Percentiles rank a stretch among this genome's conserved stretches.
phyloP scores from a whole-genome alignment of 2,113 vertebrate genomes.

The Oryzias woworae region DNA sequence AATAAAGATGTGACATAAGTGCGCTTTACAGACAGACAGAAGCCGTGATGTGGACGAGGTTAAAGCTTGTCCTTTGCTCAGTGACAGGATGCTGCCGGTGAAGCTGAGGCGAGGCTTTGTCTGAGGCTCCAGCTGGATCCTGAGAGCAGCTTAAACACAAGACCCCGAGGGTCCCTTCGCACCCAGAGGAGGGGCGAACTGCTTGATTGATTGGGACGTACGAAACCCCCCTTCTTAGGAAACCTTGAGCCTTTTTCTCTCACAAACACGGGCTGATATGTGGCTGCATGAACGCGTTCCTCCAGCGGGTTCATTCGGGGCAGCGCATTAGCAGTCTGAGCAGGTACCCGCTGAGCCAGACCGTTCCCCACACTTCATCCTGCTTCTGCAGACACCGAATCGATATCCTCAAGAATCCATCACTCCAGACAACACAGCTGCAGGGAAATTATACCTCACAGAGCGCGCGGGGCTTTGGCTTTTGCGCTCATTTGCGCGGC shows the following conservation, averaged over 20 bases:
- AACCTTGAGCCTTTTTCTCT: slow-evolving; percentile 17
- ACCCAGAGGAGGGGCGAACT: slow-evolving; percentile 51
- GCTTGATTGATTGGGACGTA: slow-evolving; percentile 67
- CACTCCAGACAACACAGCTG: slow-evolving; percentile 17
- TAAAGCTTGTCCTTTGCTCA: slow-evolving; percentile 8
- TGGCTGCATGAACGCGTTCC: no score
- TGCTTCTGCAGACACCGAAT: slow-evolving; percentile 20
- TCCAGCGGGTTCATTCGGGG: slow-evolving; percentile 41
- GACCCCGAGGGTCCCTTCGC: slow-evolving; percentile 66
- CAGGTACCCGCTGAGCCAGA: slow-evolving; percentile 23
- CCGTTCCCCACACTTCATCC: slow-evolving; percentile 34
- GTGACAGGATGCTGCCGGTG: slow-evolving; percentile 42
- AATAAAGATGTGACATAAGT: neutral
- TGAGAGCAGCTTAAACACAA: slow-evolving; percentile 31
- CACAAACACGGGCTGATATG: slow-evolving; percentile 19
- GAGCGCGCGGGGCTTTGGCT: no score
- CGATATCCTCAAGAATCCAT: slow-evolving; percentile 18
- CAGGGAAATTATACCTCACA: no score
- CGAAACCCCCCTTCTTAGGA: slow-evolving; percentile 10
- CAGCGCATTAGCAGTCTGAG: slow-evolving; percentile 48
- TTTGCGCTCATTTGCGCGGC: no score
- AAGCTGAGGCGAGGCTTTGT: slow-evolving; percentile 66
- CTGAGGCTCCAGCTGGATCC: slow-evolving; percentile 70
- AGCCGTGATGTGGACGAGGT: slow-evolving; percentile 11
- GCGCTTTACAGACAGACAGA: no score